phyloP scores from a whole-genome alignment of 2,797 vertebrate species.

The Hozukius guyotensis region DNA sequence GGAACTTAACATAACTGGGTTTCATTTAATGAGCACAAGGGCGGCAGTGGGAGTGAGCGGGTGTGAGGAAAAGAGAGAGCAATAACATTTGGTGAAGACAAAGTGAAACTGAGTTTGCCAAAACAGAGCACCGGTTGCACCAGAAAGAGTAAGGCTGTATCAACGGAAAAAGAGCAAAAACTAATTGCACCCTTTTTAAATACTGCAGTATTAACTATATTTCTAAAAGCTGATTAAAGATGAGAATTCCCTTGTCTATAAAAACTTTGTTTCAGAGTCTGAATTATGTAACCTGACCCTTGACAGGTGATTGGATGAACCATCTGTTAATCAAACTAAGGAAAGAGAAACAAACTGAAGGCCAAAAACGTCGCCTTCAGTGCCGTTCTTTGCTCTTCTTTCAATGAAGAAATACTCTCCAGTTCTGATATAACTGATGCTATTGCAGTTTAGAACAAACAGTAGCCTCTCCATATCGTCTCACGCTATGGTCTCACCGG shows the following conservation, averaged over 20 bases:
- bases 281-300: too few relatives aligned
- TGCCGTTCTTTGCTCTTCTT: too few relatives aligned
- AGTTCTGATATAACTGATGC: too few relatives aligned
- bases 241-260: background rate
- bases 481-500: fast-evolving
- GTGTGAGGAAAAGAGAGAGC: background rate
- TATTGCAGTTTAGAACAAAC: too few relatives aligned
- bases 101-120: conserved; percentile 1
- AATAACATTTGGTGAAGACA: background rate
- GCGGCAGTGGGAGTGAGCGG: background rate
- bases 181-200: background rate
- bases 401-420: too few relatives aligned
- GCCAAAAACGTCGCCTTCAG: too few relatives aligned
- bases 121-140: background rate
- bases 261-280: background rate
- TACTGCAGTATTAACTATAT: background rate
- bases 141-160: background rate
- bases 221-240: background rate
- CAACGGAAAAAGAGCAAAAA: background rate
- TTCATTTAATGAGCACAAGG: conserved; percentile 48
- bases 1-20: conserved; percentile 26
- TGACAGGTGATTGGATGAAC: too few relatives aligned
- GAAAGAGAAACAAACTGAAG: too few relatives aligned
- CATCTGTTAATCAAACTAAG: too few relatives aligned
- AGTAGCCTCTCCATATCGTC: too few relatives aligned